Percentiles rank a stretch among this genome's conserved stretches.
Evolutionary conservation across 2,888 invertebrate species (phyloP).

Genomic region (Drosophila mimica): DNA sequence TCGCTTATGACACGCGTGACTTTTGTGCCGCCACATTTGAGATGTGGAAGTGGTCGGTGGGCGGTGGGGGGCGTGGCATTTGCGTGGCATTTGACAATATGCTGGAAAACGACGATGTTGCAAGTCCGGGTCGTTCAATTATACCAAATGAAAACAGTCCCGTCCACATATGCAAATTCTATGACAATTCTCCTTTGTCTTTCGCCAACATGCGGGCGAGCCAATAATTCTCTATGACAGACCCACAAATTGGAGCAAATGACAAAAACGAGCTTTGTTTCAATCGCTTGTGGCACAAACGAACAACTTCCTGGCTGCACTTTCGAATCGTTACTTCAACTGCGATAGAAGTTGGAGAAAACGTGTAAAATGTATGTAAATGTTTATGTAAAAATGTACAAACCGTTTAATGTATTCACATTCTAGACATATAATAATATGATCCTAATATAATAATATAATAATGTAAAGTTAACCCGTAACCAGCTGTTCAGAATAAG

Average conservation of each 20-base stretch:
- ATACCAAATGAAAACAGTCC: conserved; percentile 35
- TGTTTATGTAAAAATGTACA: background rate
- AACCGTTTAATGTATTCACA: background rate
- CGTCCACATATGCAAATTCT: conserved; percentile 48
- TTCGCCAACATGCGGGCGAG: conserved; percentile 56
- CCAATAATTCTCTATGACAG: conserved; percentile 17
- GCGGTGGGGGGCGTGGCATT: too few species aligned
- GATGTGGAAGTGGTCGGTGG: background rate
- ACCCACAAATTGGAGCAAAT: conserved; percentile 1
- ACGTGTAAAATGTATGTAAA: background rate
- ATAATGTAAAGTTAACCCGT: too few species aligned
- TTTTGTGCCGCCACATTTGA: background rate
- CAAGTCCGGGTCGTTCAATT: conserved; percentile 40
- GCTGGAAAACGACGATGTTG: conserved; percentile 10
- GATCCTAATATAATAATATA: too few species aligned
- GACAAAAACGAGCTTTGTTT: conserved; percentile 20
- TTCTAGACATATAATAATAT: too few species aligned
- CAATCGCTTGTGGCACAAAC: conserved; percentile 51
- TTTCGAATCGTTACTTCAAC: background rate
- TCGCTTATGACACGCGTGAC: conserved; percentile 43
- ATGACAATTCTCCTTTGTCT: conserved; percentile 48
- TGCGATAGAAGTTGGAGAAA: background rate
- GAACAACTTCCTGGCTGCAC: conserved; percentile 45
- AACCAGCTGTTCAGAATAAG: background rate
- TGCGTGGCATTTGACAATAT: conserved; percentile 23